phyloP scores from a whole-genome alignment of 2,888 invertebrate species.

The Sesamia inferens region DNA sequence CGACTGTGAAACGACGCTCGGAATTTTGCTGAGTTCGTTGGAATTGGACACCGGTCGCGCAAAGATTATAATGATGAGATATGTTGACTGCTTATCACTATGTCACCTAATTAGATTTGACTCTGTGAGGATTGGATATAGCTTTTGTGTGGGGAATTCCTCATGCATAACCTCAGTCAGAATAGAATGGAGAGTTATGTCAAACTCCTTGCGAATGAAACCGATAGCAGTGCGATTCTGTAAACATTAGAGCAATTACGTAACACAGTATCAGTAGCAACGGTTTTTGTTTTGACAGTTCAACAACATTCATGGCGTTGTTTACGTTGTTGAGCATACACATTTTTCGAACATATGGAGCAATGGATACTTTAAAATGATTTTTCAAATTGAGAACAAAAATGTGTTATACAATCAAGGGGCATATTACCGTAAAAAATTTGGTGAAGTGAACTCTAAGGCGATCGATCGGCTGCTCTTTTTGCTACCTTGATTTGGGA shows the following conservation, averaged over 20 bases:
- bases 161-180: background rate
- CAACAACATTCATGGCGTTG: too few relatives aligned
- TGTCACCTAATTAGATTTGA: slow-evolving; percentile 17
- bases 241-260: too few relatives aligned
- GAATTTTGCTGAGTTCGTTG: slow-evolving; percentile 74
- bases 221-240: background rate
- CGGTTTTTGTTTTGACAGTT: too few relatives aligned
- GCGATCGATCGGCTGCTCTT: too few relatives aligned
- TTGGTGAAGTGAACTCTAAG: too few relatives aligned
- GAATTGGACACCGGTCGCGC: slow-evolving; percentile 69
- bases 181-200: background rate
- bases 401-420: too few relatives aligned
- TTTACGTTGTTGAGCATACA: too few relatives aligned
- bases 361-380: too few relatives aligned
- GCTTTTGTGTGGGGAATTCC: background rate
- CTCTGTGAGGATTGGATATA: slow-evolving; percentile 6
- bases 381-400: too few relatives aligned
- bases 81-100: background rate
- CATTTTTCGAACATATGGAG: too few relatives aligned
- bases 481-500: background rate
- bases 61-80: slow-evolving; percentile 42
- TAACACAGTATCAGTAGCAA: too few relatives aligned
- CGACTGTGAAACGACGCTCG: slow-evolving; percentile 68
- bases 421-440: too few relatives aligned
- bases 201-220: background rate